Conservation (phyloP, 2,797 vertebrate genomes). For the Telmatherina bonti region DNA sequence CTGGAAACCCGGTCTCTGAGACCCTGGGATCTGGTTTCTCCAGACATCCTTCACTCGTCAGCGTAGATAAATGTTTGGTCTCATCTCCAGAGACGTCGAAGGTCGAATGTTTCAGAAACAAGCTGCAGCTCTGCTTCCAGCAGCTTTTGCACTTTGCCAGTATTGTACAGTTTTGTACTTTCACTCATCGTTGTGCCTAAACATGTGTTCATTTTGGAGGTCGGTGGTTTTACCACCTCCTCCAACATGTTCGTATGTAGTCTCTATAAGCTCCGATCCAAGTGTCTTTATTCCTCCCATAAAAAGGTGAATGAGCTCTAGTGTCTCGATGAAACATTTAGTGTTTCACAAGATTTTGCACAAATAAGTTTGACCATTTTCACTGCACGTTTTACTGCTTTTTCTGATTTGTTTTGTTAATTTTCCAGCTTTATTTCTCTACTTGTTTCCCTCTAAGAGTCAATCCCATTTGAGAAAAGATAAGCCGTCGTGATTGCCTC, state of each 20-base stretch:
- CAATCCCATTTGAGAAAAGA: conserved; percentile 7
- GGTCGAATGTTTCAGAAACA: background rate
- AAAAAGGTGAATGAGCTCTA: background rate
- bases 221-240: background rate
- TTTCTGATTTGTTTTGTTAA: conserved; percentile 19
- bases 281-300: conserved; percentile 31
- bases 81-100: no score
- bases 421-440: conserved; percentile 32
- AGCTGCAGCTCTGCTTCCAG: conserved; percentile 40
- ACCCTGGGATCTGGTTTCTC: no score
- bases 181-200: conserved; percentile 63
- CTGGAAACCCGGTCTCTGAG: no score
- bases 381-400: conserved; percentile 39
- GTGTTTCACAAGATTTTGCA: conserved; percentile 57
- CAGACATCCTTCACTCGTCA: no score
- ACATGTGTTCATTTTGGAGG: conserved; percentile 20
- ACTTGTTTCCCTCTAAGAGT: conserved; percentile 14
- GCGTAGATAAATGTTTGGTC: background rate
- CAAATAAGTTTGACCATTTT: conserved; percentile 52
- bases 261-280: conserved; percentile 53
- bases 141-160: conserved; percentile 54
- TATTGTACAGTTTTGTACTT: conserved; percentile 58
- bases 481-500: background rate
- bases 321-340: background rate
- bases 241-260: conserved; percentile 44